Evolutionary conservation across 2,113 vertebrate species (phyloP).

Genomic region (Lagopus muta): DNA sequence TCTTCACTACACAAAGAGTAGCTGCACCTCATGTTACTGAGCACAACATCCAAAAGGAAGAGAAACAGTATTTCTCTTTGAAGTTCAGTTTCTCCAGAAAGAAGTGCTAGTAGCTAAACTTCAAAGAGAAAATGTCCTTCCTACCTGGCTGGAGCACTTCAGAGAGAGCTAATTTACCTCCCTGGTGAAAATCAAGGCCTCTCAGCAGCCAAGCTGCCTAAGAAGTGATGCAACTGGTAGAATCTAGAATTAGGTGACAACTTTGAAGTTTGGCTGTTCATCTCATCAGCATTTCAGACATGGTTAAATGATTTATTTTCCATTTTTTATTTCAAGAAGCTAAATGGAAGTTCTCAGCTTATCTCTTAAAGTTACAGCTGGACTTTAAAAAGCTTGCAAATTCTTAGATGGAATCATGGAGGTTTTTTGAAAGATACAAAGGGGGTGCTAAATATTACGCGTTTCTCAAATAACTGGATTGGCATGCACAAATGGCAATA

Average conservation of each 20-base stretch:
- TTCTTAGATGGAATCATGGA: not conserved
- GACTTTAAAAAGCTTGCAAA: not conserved
- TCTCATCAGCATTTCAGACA: slow-evolving; percentile 58
- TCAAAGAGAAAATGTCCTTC: slow-evolving; percentile 64
- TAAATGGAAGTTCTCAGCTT: not conserved
- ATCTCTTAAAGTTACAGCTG: not conserved
- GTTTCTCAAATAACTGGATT: not conserved
- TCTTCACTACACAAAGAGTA: not conserved
- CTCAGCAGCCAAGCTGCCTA: not conserved
- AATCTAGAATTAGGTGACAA: slow-evolving; percentile 19
- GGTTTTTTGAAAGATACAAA: not conserved
- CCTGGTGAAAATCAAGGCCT: slow-evolving; percentile 28
- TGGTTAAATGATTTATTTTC: not conserved
- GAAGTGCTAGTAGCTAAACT: slow-evolving; percentile 47
- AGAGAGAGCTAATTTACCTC: slow-evolving; percentile 57
- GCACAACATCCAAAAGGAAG: slow-evolving; percentile 1
- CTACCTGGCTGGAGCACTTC: slow-evolving; percentile 45
- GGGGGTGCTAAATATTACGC: not conserved
- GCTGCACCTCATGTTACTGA: not conserved
- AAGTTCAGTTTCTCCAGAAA: slow-evolving; percentile 41
- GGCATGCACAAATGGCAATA: not conserved
- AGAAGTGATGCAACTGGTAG: slow-evolving; percentile 30
- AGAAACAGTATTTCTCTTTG: slow-evolving; percentile 49
- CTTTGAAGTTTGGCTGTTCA: slow-evolving; percentile 49
- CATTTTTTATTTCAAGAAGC: slow-evolving; percentile 12